Conservation (phyloP, 2,797 vertebrate species). For the Danio kyathit region DNA sequence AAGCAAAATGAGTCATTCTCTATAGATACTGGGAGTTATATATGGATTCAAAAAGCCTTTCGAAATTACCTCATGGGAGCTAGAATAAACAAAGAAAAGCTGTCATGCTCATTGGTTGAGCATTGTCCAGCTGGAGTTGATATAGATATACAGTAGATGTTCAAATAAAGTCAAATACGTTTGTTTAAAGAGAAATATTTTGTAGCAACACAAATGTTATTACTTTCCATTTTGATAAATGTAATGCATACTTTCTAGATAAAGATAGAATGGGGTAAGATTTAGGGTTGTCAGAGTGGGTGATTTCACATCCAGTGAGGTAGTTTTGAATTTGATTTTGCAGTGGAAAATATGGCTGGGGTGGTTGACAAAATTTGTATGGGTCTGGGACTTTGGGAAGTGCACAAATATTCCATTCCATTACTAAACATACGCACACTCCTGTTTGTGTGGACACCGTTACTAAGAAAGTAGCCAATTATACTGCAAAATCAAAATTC, state of each 20-base stretch:
- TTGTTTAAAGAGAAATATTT: background rate
- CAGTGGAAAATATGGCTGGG: too few relatives aligned
- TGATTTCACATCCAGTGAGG: too few relatives aligned
- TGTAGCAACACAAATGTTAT: background rate
- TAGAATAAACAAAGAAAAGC: background rate
- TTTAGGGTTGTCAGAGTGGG: too few relatives aligned
- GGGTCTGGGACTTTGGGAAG: too few relatives aligned
- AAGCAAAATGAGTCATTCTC: slow-evolving; percentile 45
- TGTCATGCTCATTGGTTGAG: background rate
- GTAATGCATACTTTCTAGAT: background rate
- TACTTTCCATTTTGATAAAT: background rate
- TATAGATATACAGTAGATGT: background rate
- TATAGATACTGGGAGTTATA: slow-evolving; percentile 31
- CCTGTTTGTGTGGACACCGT: too few relatives aligned
- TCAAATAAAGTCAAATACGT: background rate
- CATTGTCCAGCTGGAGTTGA: background rate
- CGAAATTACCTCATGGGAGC: background rate
- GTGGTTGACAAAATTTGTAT: too few relatives aligned
- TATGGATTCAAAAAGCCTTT: slow-evolving; percentile 23
- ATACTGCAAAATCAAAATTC: too few relatives aligned
- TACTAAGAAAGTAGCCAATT: too few relatives aligned
- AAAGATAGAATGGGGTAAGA: background rate
- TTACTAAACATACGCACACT: too few relatives aligned
- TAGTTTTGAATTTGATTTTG: too few relatives aligned
- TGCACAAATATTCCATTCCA: too few relatives aligned